Base-by-base conservation (phyloP, 2,888 invertebrate genomes). In the Trimorus sp. region DNA sequence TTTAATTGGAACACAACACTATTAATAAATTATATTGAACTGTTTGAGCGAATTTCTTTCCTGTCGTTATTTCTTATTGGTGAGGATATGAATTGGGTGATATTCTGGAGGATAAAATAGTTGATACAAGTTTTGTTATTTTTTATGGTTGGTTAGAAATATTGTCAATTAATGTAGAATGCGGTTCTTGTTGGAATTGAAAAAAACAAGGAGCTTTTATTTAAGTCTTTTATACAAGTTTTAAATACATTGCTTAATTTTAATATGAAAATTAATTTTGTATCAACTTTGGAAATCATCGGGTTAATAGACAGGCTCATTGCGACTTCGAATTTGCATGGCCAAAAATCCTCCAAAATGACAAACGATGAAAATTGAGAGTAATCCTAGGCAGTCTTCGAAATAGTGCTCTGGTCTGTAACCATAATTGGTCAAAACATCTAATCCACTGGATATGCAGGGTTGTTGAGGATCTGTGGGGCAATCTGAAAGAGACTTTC, bases 381-480 rank as follows among this genome's bases (percentile, higher is more conserved):
- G 75, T 60, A 94, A 90, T 63, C 93, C 93, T 0, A 89, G 37
- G 71, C 94, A 92, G 83, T 94, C 94, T 26, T 93, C 90, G 91
- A 92, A 92, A 84, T 93, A 94, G 87, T 93, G 91, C 26, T 90
- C 92, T 16, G 92, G 92, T 0, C 90, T 90, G 75, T 92, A 95
- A 0, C 94, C 94, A 83, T 93, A 94, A 85, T 93, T 92, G 36
- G 93, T 91, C n/a, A 96, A 89, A 0, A 96, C 96, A 70, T 94
- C 94, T 0, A 93, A 86, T 0, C 96, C 96, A 9, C 93, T 94
- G 83, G 92, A 92, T 7, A 95, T 93, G 86, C 96, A 96, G 0
- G 95, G 95, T 82, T 94, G 93, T 0, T 94, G 93, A 0, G 93
- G 91, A 59, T 94, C 93, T 45, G 92, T 88, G 0, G 94, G 93